phyloP scores from a whole-genome alignment of 1,140 invertebrate species.

The Penaeus vannamei region DNA sequence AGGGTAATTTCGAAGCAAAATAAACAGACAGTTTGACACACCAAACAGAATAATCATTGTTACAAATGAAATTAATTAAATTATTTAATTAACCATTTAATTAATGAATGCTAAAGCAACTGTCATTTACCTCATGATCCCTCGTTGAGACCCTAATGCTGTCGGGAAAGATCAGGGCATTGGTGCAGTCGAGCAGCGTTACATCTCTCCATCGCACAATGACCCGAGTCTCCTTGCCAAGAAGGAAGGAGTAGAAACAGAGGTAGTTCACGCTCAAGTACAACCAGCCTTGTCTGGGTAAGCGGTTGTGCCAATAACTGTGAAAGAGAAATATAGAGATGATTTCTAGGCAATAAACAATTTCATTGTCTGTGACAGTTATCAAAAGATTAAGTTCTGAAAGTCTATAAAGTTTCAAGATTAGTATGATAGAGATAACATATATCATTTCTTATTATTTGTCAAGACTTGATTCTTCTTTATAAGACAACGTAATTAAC shows the following conservation, averaged over 20 bases:
- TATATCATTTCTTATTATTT: background rate
- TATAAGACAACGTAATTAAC: no score
- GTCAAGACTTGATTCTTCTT: no score
- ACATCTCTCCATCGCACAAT: slow-evolving; percentile 89
- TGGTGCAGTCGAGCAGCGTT: slow-evolving; percentile 81
- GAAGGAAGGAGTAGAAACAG: slow-evolving; percentile 95
- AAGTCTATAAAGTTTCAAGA: background rate
- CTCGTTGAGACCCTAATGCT: slow-evolving; percentile 88
- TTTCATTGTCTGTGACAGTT: slow-evolving; percentile 53
- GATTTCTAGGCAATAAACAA: slow-evolving; percentile 29
- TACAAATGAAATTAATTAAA: no score
- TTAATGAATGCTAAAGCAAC: background rate
- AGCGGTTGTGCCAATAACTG: slow-evolving; percentile 92
- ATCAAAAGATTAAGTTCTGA: no score
- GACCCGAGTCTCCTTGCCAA: slow-evolving; percentile 91
- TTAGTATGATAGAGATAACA: background rate
- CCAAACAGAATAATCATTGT: no score
- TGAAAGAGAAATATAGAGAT: slow-evolving; percentile 75
- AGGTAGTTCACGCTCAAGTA: slow-evolving; percentile 96
- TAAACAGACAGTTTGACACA: no score
- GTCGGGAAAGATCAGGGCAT: slow-evolving; percentile 85
- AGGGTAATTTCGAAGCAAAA: no score
- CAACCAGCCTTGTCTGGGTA: slow-evolving; percentile 95
- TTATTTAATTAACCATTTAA: no score
- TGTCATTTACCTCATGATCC: slow-evolving; percentile 78